Base-by-base conservation (phyloP, 2,888 invertebrate genomes). In the Cheilosia grossa region DNA sequence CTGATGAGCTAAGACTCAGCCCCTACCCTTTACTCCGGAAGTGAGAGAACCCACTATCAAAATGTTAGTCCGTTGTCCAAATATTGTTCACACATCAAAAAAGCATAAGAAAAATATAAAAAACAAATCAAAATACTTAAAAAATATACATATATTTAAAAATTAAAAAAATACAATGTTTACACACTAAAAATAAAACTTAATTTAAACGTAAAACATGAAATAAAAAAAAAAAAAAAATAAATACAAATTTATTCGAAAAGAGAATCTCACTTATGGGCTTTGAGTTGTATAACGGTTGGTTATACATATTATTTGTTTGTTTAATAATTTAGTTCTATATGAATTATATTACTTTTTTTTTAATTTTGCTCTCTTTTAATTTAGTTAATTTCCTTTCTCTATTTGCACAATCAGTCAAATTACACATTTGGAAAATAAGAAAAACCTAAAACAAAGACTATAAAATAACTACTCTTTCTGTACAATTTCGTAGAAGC, bases 371-470 rank as follows among this genome's bases (percentile, higher is more conserved):
- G 54, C 66, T 63, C 53, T 64, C 44, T 51, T 74, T 47, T 37
- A 40, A 59, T 64, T 56, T 69, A 27, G 6, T 10, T 59, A 2
- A n/a, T 51, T 42, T 69, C 30, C 54, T 69, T 69, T 61, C 61
- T 27, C 44, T 42, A 44, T 72, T 77, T 67, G 67, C 81, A 77
- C 77, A 70, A 75, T 85, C 85, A 85, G 85, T 85, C 80, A 80
- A 58, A 64, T 47, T 44, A 72, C 24, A 72, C 40, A 72, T 56
- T 47, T 59, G 13, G 27, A 69, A 63, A 73, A 30, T 1, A 15
- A 21, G 47, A 17, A 37, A 77, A 54, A 72, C 21, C 21, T 66
- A 61, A 67, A 72, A 47, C 24, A 66, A 49, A 10, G 21, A 73
- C 49, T 24, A 70, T 64, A 59, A 56, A 67, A 64, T 78, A 78